Evolutionary conservation across 2,113 vertebrate genomes (phyloP).

Genomic region (Oryzias melastigma): DNA sequence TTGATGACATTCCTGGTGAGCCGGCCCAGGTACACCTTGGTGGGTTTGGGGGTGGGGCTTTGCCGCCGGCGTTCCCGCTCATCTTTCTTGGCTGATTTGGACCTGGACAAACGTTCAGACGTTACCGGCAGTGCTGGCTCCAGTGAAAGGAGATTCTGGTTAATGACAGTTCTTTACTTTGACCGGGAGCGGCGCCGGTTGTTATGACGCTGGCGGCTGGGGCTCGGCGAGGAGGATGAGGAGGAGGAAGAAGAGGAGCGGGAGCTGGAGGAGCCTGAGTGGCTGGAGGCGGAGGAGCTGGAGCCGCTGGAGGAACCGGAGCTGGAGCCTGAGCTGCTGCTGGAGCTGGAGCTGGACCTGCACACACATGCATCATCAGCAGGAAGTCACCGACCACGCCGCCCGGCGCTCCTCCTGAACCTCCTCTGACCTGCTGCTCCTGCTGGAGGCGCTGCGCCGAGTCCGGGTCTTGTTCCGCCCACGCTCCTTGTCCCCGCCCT

Average conservation of each 20-base stretch:
- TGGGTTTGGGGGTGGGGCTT: conserved; percentile 89
- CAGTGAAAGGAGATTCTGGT: no score
- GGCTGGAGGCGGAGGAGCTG: conserved; percentile 89
- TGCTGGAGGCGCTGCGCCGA: conserved; percentile 86
- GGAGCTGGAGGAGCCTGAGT: conserved; percentile 90
- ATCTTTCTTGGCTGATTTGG: conserved; percentile 91
- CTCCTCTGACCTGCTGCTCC: conserved; percentile 85
- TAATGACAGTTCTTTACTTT: conserved; percentile 75
- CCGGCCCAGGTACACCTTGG: conserved; percentile 91
- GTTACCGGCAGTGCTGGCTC: no score
- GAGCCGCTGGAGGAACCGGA: conserved; percentile 92
- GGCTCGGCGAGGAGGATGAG: conserved; percentile 83
- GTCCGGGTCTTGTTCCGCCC: conserved; percentile 86
- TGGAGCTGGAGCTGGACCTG: conserved; percentile 85
- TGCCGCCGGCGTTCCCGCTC: conserved; percentile 87
- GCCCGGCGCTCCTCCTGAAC: neutral
- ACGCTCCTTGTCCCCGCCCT: conserved; percentile 84
- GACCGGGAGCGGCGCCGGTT: conserved; percentile 89
- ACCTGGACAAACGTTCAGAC: conserved; percentile 68
- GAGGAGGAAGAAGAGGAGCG: conserved; percentile 91
- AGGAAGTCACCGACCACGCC: no score
- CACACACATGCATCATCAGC: neutral
- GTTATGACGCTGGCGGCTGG: conserved; percentile 86
- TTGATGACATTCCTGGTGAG: conserved; percentile 93
- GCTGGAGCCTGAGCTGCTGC: conserved; percentile 90